phyloP scores from a whole-genome alignment of 1,140 invertebrate species.

The Papilio dardanus region DNA sequence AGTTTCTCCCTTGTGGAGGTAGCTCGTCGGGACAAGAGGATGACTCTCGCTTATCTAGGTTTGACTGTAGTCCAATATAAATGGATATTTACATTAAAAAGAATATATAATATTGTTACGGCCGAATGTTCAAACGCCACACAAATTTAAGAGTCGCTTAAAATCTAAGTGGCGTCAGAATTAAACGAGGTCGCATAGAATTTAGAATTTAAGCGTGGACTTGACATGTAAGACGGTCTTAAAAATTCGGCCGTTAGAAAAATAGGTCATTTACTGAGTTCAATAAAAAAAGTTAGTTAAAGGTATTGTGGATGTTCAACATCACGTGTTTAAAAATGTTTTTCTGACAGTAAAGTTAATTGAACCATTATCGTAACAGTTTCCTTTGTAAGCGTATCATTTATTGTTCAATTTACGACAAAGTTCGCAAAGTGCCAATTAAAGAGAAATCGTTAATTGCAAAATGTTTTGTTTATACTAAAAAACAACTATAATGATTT shows the following conservation, averaged over 20 bases:
- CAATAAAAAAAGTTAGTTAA: neutral
- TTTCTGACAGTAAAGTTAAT: neutral
- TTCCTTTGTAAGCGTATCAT: neutral
- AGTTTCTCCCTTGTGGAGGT: no score
- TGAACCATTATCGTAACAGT: neutral
- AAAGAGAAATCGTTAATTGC: neutral
- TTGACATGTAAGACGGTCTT: no score
- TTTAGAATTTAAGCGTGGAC: no score
- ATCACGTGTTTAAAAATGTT: neutral
- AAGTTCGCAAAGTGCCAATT: neutral
- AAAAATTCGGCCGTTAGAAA: no score
- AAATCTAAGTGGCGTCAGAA: no score
- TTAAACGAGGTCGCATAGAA: no score
- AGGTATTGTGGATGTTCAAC: neutral
- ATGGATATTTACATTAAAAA: no score
- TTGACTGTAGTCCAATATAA: neutral
- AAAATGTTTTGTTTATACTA: neutral
- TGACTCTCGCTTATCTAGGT: no score
- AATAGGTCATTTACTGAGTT: neutral
- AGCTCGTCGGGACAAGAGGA: no score
- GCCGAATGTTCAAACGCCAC: no score
- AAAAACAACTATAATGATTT: neutral
- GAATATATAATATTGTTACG: no score
- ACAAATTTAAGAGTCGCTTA: no score
- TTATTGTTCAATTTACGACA: neutral